Base-by-base conservation (phyloP, 2,888 invertebrate genomes). In the Nemoura dubitans region DNA sequence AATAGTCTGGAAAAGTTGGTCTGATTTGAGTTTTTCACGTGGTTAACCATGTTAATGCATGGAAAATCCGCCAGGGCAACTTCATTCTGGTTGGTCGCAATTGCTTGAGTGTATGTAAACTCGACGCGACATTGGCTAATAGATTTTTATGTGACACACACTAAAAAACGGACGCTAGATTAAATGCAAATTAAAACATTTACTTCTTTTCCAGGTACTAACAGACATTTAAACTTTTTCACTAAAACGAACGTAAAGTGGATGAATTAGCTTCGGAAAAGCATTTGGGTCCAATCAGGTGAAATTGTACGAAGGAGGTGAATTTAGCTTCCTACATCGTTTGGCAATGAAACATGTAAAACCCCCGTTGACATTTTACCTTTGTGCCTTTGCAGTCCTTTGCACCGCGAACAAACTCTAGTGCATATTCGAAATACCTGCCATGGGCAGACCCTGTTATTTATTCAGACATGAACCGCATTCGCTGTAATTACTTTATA, bases 401-500 rank as follows among this genome's bases (percentile, higher is more conserved):
- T 59, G 59, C 21, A 21, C 16, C 3, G 59, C 10, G 16, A 10
- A 10, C 36, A 3, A 3, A 36, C 36, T 36, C 5, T 36, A 10
- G 10, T 1, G 59, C 59, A 59, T 59, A 21, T 59, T 21, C 59
- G 59, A 59, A 7, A 59, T 3, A 7, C 59, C n/a, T n/a, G n/a
- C 2, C 59, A 36, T 10, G 21, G 59, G 21, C 21, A 21, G 59
- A 59, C 6, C 21, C 59, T 59, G 59, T 21, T 59, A 59, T 59
- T 59, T 59, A 59, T 59, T 59, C 59, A 21, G 14, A 59, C 59
- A 59, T 59, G 59, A 59, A 59, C 59, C 59, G 21, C 10, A 59
- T 59, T 59, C 59, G 14, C 59, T 59, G 59, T 59, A 59, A 59
- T 59, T 59, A 59, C 59, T 59, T 59, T 59, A 59, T 59, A 59